Evolutionary conservation across 2,113 vertebrate genomes (phyloP).

Genomic region (Gymnogyps californianus): DNA sequence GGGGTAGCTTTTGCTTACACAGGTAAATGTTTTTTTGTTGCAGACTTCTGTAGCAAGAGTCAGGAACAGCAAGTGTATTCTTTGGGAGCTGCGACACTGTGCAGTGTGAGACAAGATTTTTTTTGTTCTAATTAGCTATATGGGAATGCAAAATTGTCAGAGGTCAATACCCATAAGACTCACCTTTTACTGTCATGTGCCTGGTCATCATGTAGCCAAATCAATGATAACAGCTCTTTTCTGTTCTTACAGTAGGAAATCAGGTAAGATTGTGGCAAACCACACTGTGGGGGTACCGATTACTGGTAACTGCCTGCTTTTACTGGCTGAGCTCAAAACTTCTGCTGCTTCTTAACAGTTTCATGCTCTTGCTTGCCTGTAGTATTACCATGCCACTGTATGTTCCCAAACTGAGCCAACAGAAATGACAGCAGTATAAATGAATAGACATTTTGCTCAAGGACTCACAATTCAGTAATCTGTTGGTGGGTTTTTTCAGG

Average conservation of each 20-base stretch:
- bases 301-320: not conserved
- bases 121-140: not conserved
- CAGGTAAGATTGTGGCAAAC: not conserved
- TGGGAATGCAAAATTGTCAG: not conserved
- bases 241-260: not conserved
- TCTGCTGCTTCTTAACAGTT: not conserved
- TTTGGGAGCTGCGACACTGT: not conserved
- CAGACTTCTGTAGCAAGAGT: not conserved
- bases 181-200: not conserved
- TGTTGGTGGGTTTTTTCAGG: not conserved
- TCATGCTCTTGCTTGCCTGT: not conserved
- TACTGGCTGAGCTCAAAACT: not conserved
- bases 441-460: not conserved
- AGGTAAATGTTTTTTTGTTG: not conserved
- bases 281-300: not conserved
- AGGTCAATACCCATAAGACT: not conserved
- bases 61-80: not conserved
- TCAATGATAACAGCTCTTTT: not conserved
- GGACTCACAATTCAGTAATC: not conserved
- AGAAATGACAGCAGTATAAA: not conserved
- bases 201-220: not conserved
- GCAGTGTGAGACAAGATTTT: not conserved
- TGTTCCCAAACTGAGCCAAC: not conserved
- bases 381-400: not conserved
- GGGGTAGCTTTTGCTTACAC: not conserved